Evolutionary conservation across 2,113 vertebrate species (phyloP), one percentile per base, ranked within the genome.

Genomic region (Prionailurus bengalensis): DNA sequence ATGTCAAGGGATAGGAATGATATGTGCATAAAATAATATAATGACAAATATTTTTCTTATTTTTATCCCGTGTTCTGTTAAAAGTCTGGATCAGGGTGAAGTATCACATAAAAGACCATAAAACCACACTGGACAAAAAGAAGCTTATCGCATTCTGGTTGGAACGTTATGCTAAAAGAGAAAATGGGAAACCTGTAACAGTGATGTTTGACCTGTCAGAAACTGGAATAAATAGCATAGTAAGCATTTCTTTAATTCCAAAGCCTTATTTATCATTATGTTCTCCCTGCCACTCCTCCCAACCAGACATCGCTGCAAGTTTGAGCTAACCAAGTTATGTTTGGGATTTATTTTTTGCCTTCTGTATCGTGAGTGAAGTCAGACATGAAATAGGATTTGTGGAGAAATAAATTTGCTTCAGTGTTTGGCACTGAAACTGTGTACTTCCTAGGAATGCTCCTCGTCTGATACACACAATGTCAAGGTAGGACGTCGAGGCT

Each of bases 41-140:
- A 79, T 92, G 66, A 83, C 74, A 84, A 71, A 58, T 66, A 27
- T 55, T 86, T 86, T 96, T 89, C 71, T 76, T 79, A 48, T 84
- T 94, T 97, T 90, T 73, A 68, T 91, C 71, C 94, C 90, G 42
- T 95, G 23, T 95, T 96, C 92, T 94, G 45, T 81, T 36, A 15
- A 68, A 98, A 99, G 99, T 99, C 97, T 99, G 99, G 99, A 99
- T 99, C 98, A 99, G 97, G 98, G 99, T 99, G 81, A 99, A 99
- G 97, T 98, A 99, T 65, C 99, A 99, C 65, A 27, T 98, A 13
- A 99, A 98, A 98, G 99, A 99, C 98, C 79, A 99, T 80, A 99
- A 99, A 98, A 99, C 99, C 0, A 97, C 98, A 16, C 16, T 99
- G 95, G 99, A 99, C 82, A 99, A 99, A 98, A 99, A 99, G 99